These are phyloP conservation scores for Arizona elegans DNA, from an alignment of 2,113 vertebrate species.

Conservation along the genomic window DNA sequence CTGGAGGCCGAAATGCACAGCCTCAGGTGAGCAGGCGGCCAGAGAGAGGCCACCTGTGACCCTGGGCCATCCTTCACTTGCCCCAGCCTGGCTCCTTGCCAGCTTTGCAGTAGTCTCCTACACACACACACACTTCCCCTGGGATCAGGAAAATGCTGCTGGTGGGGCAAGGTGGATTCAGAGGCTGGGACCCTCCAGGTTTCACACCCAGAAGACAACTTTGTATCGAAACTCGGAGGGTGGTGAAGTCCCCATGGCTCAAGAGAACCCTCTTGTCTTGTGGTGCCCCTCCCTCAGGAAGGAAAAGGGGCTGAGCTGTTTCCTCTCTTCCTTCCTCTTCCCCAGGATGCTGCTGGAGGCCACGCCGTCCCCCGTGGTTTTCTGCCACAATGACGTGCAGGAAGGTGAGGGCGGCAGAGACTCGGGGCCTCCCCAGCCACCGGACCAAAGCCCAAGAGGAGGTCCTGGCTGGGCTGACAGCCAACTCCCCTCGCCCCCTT, in stretches of 20 bases:
- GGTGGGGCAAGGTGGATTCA: neutral
- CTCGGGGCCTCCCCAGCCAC: neutral
- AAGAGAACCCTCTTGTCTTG: no score
- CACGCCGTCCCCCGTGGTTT: constrained; percentile 88
- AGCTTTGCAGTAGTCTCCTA: neutral
- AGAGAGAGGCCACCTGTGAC: neutral
- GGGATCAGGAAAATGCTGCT: neutral
- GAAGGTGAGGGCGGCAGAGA: constrained; percentile 76
- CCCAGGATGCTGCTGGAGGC: constrained; percentile 73
- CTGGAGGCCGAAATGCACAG: constrained; percentile 81
- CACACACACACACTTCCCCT: neutral
- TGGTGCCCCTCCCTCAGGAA: no score
- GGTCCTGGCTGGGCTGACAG: neutral
- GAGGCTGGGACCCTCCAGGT: neutral
- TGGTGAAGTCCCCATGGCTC: neutral
- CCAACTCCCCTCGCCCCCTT: neutral
- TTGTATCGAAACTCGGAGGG: neutral
- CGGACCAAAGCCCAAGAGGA: neutral
- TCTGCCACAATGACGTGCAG: constrained; percentile 94
- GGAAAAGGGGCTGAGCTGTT: neutral
- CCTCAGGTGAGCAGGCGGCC: constrained; percentile 73
- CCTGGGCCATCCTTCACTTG: no score
- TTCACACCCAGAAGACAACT: neutral
- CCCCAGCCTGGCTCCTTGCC: neutral
- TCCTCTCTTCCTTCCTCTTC: neutral